Percentiles rank a stretch among this genome's conserved stretches.
Conservation (phyloP, 2,797 vertebrate genomes). For the Aeoliscus strigatus region DNA sequence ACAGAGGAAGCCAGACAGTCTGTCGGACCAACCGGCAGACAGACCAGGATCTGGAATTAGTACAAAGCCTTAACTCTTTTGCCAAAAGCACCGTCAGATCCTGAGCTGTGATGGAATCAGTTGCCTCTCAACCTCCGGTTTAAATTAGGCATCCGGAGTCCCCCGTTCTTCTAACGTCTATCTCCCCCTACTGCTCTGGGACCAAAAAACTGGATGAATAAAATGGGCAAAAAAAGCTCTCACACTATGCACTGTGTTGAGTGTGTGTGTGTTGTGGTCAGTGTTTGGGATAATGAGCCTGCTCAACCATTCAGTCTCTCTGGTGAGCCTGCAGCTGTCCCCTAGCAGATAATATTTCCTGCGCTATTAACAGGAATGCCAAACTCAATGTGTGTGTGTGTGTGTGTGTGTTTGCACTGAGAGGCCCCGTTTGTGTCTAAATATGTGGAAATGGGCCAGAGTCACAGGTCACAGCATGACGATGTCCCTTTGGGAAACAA, state of each 20-base stretch:
- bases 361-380: slow-evolving; percentile 58
- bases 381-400: slow-evolving; percentile 38
- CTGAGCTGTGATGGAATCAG: slow-evolving; percentile 34
- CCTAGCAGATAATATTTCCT: slow-evolving; percentile 72
- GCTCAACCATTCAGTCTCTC: slow-evolving; percentile 61
- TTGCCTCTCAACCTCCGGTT: slow-evolving; percentile 28
- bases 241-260: slow-evolving; percentile 14
- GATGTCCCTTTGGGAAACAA: slow-evolving; percentile 57
- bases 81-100: slow-evolving; percentile 48
- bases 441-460: slow-evolving; percentile 64
- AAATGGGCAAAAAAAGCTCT: slow-evolving; percentile 26
- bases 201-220: slow-evolving; percentile 18
- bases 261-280: slow-evolving; percentile 36
- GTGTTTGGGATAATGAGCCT: slow-evolving; percentile 70
- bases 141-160: slow-evolving; percentile 34
- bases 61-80: slow-evolving; percentile 48
- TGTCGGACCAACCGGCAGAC: slow-evolving; percentile 39
- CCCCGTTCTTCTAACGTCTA: slow-evolving; percentile 26
- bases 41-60: slow-evolving; percentile 42
- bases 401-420: slow-evolving; percentile 32
- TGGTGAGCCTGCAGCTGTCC: slow-evolving; percentile 73
- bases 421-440: slow-evolving; percentile 54
- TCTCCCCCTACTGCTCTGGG: slow-evolving; percentile 9
- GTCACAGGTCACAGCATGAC: slow-evolving; percentile 63
- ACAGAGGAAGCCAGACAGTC: slow-evolving; percentile 44